These are phyloP conservation scores for Cataglyphis hispanica DNA, from an alignment of 1,140 invertebrate species.

Conservation along the genomic window DNA sequence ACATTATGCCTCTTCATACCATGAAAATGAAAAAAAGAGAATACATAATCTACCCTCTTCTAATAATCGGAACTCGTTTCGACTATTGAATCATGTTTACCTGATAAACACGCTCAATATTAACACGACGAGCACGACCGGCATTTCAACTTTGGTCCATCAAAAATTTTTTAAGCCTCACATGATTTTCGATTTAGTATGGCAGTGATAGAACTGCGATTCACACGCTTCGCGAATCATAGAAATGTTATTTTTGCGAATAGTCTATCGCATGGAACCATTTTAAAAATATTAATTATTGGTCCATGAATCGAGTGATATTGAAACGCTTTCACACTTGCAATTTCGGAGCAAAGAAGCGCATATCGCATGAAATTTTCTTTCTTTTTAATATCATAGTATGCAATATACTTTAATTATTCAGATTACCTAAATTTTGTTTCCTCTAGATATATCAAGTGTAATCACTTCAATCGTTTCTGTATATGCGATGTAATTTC, in stretches of 20 bases:
- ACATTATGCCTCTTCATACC: slow-evolving; percentile 16
- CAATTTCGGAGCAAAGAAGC: slow-evolving; percentile 4
- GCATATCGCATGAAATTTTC: not conserved
- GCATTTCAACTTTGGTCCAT: slow-evolving; percentile 34
- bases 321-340: slow-evolving; percentile 36
- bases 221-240: not conserved
- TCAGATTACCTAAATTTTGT: not conserved
- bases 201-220: slow-evolving; percentile 59
- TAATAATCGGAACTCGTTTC: slow-evolving; percentile 55
- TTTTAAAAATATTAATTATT: slow-evolving; percentile 20
- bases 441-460: not conserved
- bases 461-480: not conserved
- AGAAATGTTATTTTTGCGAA: slow-evolving; percentile 14
- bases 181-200: slow-evolving; percentile 17
- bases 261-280: not conserved
- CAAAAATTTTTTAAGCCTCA: slow-evolving; percentile 42
- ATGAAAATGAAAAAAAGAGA: slow-evolving; percentile 10
- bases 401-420: not conserved
- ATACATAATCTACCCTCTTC: slow-evolving; percentile 29
- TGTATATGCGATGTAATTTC: not conserved
- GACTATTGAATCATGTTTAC: slow-evolving; percentile 80
- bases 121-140: slow-evolving; percentile 59
- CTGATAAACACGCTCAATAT: slow-evolving; percentile 79
- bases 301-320: slow-evolving; percentile 10
- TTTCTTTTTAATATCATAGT: not conserved